phyloP scores from a whole-genome alignment of 2,888 invertebrate species.

The Gymnosoma rotundatum region DNA sequence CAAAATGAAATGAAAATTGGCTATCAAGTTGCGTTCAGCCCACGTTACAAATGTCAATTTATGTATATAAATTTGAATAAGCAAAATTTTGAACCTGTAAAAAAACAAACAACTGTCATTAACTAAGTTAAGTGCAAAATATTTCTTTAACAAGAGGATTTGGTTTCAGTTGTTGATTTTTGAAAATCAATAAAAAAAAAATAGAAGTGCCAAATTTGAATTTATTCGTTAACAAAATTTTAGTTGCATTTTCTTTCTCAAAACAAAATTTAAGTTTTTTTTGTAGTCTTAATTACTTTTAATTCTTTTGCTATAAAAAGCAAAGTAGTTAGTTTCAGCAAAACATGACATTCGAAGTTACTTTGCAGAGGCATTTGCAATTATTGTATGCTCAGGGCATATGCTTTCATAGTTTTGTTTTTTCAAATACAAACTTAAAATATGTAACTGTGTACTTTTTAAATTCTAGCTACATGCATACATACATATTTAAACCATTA shows the following conservation, averaged over 20 bases:
- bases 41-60: too few relatives aligned
- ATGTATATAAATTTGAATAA: too few relatives aligned
- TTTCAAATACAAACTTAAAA: conserved; percentile 7
- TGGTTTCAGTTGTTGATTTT: too few relatives aligned
- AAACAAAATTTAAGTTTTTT: not conserved
- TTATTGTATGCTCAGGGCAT: not conserved
- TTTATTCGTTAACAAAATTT: not conserved
- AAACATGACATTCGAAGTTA: not conserved
- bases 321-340: too few relatives aligned
- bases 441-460: conserved; percentile 38
- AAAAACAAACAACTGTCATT: too few relatives aligned
- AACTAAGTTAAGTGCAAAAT: not conserved
- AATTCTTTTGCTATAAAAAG: not conserved
- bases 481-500: conserved; percentile 73
- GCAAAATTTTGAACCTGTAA: too few relatives aligned
- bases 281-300: not conserved
- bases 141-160: too few relatives aligned
- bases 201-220: not conserved
- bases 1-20: too few relatives aligned
- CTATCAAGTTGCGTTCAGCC: too few relatives aligned
- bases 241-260: not conserved
- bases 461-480: too few relatives aligned
- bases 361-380: not conserved
- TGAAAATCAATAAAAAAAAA: too few relatives aligned
- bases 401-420: not conserved